phyloP scores from a whole-genome alignment of 2,113 vertebrate species.

The Triplophysa tibetana region DNA sequence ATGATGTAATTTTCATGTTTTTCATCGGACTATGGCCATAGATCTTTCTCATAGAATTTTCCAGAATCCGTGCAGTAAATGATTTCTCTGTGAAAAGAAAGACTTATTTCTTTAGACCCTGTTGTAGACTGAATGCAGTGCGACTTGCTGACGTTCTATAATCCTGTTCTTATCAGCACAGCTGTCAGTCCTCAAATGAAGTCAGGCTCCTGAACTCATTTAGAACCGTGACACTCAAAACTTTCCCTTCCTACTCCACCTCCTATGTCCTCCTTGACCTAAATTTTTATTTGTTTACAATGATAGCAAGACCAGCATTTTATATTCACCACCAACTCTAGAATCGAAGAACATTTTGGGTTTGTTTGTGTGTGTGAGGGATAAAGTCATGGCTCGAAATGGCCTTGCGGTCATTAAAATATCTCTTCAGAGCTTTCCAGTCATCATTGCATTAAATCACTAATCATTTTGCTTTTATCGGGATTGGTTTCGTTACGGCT shows the following conservation, averaged over 20 bases:
- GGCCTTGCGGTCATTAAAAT: slow-evolving; percentile 3
- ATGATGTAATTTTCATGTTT: too few species aligned
- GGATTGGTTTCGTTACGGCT: not conserved
- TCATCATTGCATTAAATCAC: slow-evolving; percentile 18
- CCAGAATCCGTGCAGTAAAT: slow-evolving; percentile 2
- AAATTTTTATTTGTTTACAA: not conserved
- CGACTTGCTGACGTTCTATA: slow-evolving; percentile 1
- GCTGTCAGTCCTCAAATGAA: slow-evolving; percentile 65
- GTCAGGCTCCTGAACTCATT: slow-evolving; percentile 59
- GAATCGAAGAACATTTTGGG: not conserved
- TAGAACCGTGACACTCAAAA: slow-evolving; percentile 31
- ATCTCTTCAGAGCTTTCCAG: slow-evolving; percentile 1
- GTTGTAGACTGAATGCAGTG: slow-evolving; percentile 56
- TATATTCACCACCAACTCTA: not conserved
- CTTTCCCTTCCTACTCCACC: slow-evolving; percentile 7
- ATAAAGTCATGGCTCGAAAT: slow-evolving; percentile 9
- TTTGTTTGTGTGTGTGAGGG: not conserved
- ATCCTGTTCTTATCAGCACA: slow-evolving; percentile 59
- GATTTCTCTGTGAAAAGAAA: not conserved
- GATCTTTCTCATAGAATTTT: not conserved
- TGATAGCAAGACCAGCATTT: not conserved
- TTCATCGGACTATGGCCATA: too few species aligned
- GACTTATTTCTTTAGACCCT: slow-evolving; percentile 40
- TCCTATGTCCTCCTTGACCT: slow-evolving; percentile 13
- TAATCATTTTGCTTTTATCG: slow-evolving; percentile 21